Conservation (phyloP, 2,113 vertebrate species). For the Corvus hawaiiensis region DNA sequence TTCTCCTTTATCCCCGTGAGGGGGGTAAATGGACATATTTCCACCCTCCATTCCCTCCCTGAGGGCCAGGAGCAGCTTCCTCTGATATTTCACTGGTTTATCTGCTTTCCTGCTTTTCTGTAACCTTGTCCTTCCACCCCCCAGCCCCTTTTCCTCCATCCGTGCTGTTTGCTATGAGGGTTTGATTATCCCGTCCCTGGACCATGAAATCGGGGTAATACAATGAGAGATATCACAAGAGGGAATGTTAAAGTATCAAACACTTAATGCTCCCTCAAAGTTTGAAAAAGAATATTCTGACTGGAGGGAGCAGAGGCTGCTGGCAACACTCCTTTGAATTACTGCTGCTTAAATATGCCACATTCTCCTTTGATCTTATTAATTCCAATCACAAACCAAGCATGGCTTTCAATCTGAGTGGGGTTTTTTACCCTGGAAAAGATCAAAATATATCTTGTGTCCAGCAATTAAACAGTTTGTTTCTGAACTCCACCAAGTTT, state of each 20-base stretch:
- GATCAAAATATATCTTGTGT: slow-evolving; percentile 19
- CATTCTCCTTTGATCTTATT: slow-evolving; percentile 44
- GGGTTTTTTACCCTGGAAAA: background rate
- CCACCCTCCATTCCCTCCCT: background rate
- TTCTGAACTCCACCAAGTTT: background rate
- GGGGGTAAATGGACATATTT: accelerated
- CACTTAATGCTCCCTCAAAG: background rate
- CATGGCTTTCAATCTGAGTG: background rate
- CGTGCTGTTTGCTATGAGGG: background rate
- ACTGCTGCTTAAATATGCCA: background rate
- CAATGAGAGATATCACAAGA: background rate
- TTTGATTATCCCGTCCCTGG: background rate
- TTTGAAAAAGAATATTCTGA: background rate
- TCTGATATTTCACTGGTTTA: background rate
- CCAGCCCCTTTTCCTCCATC: background rate
- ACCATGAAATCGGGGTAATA: background rate
- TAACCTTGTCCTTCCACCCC: too few relatives aligned
- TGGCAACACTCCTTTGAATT: background rate
- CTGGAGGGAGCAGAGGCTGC: background rate
- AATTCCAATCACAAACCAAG: slow-evolving; percentile 11
- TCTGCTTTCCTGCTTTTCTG: background rate
- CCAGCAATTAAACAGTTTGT: slow-evolving; percentile 43
- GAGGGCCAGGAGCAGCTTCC: background rate
- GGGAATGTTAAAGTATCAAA: background rate
- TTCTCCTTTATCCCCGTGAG: background rate